phyloP scores from a whole-genome alignment of 2,113 vertebrate species.

The Erpornis zantholeuca region DNA sequence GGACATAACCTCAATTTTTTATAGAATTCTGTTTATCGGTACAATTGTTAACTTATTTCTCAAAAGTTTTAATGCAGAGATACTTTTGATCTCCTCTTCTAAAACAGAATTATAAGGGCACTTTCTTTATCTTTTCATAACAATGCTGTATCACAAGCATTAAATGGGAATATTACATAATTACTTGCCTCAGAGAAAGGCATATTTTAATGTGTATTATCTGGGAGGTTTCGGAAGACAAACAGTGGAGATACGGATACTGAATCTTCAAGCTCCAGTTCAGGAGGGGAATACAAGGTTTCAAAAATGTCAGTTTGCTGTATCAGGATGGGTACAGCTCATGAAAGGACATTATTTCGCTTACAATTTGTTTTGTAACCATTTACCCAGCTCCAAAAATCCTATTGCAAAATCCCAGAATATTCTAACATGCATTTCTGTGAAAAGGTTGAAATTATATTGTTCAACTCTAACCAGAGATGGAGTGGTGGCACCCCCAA shows the following conservation, averaged over 20 bases:
- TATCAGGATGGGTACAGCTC: not conserved
- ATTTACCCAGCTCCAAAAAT: not conserved
- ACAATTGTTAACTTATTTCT: not conserved
- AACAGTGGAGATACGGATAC: no score
- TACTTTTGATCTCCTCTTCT: not conserved
- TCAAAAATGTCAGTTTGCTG: not conserved
- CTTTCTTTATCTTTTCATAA: not conserved
- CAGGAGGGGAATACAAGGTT: not conserved
- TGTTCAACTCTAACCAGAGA: not conserved
- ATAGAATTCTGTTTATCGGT: not conserved
- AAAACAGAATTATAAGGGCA: not conserved
- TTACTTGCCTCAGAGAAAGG: not conserved
- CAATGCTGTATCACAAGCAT: not conserved
- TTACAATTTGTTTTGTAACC: not conserved
- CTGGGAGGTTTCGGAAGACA: not conserved
- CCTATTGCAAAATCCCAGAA: not conserved
- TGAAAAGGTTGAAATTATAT: not conserved
- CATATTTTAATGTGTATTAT: not conserved
- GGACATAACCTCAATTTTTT: not conserved
- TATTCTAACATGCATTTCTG: not conserved
- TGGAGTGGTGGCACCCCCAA: not conserved
- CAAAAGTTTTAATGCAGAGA: not conserved
- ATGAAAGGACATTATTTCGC: not conserved
- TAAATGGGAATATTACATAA: not conserved
- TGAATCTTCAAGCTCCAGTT: not conserved